Conservation (phyloP, 92 coral and sea anemone species). For the Actinostola sp. region DNA sequence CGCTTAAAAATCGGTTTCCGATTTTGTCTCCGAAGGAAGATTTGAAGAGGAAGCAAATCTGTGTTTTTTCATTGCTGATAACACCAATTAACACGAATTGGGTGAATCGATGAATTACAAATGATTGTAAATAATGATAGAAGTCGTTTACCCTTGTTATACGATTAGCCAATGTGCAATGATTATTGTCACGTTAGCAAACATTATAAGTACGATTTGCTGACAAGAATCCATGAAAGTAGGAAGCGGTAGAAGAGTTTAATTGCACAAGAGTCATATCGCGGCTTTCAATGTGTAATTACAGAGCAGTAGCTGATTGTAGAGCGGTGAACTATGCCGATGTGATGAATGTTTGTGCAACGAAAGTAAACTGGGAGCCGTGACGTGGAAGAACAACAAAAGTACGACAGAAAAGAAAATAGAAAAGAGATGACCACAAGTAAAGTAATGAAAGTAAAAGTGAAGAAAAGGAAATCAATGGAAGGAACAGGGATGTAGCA, state of each 20-base stretch:
- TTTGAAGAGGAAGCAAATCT: not conserved
- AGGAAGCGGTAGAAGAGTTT: conserved; percentile 30
- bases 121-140: conserved; percentile 15
- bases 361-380: too few relatives aligned
- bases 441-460: not conserved
- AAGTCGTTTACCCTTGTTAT: not conserved
- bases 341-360: too few relatives aligned
- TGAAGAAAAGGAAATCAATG: too few relatives aligned
- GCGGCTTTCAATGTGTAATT: too few relatives aligned
- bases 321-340: too few relatives aligned
- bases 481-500: too few relatives aligned
- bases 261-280: conserved; percentile 13
- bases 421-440: not conserved
- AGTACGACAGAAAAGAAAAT: not conserved
- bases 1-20: not conserved
- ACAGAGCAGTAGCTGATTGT: too few relatives aligned
- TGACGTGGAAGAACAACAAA: not conserved
- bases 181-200: conserved; percentile 4
- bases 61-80: not conserved
- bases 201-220: conserved; percentile 2
- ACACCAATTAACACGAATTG: conserved; percentile 3
- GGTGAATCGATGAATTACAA: not conserved
- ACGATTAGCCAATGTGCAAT: conserved; percentile 11
- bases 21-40: too few relatives aligned
- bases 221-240: conserved; percentile 2